Evolutionary conservation across 1,140 invertebrate genomes (phyloP).

Genomic region (Drosophila saltans): DNA sequence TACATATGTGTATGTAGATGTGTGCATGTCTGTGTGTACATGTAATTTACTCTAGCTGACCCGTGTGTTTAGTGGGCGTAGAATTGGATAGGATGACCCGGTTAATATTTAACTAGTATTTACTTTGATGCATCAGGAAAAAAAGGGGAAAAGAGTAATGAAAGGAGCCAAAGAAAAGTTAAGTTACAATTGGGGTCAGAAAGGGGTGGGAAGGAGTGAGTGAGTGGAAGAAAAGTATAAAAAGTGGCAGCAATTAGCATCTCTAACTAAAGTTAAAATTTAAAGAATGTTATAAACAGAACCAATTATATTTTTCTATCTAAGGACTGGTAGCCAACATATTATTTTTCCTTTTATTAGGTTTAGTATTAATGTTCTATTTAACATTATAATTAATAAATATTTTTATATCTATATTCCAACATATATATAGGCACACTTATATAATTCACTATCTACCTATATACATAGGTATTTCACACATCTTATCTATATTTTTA

Average conservation of each 20-base stretch:
- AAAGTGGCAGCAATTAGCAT: background rate
- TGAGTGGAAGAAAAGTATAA: background rate
- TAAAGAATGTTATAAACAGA: too few relatives aligned
- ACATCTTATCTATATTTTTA: background rate
- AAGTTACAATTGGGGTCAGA: background rate
- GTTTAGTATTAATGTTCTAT: too few relatives aligned
- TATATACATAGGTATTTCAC: background rate
- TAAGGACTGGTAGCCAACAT: too few relatives aligned
- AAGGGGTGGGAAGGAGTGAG: background rate
- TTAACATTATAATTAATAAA: too few relatives aligned
- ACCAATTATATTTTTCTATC: too few relatives aligned
- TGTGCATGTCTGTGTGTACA: background rate
- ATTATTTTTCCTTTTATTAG: too few relatives aligned
- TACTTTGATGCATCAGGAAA: slow-evolving; percentile 1
- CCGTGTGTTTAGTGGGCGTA: slow-evolving; percentile 4
- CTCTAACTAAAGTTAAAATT: too few relatives aligned
- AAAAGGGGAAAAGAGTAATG: background rate
- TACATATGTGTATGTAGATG: too few relatives aligned
- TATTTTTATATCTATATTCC: too few relatives aligned
- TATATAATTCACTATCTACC: background rate
- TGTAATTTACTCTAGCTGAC: slow-evolving; percentile 9
- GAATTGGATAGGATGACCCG: slow-evolving; percentile 5
- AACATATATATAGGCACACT: background rate
- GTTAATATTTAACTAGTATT: slow-evolving; percentile 12
- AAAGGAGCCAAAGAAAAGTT: background rate